Percentiles rank a stretch among this genome's conserved stretches.
These are phyloP conservation scores for Myathropa florea DNA, from an alignment of 2,888 invertebrate genomes.

Conservation along the genomic window DNA sequence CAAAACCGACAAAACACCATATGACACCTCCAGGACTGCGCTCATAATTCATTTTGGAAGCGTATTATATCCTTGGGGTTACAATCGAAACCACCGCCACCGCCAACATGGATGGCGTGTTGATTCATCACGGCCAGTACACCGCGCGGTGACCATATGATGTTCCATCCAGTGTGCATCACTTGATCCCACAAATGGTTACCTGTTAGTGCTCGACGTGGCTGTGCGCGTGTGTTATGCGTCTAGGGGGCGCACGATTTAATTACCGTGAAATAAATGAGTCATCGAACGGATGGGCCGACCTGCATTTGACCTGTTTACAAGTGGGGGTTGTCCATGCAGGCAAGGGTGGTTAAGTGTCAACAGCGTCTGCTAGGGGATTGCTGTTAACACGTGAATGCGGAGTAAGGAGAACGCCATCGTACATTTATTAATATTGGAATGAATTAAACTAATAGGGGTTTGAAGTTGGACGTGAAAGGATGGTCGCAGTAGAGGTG, in stretches of 20 bases:
- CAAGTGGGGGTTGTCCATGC: not conserved
- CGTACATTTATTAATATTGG: not conserved
- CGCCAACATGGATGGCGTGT: conserved; percentile 57
- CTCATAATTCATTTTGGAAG: not conserved
- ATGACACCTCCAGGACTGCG: not conserved
- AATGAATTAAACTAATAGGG: not conserved
- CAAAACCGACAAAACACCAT: not conserved
- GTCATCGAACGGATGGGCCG: conserved; percentile 46
- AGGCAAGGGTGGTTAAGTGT: not conserved
- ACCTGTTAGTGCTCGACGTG: not conserved
- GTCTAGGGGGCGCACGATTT: conserved; percentile 39
- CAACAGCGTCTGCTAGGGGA: not conserved
- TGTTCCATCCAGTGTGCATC: conserved; percentile 36
- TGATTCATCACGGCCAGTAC: conserved; percentile 48
- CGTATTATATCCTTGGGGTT: conserved; percentile 45
- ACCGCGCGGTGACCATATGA: conserved; percentile 53
- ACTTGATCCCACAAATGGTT: conserved; percentile 27
- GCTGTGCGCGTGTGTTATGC: conserved; percentile 11
- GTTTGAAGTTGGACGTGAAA: not conserved
- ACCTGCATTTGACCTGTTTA: conserved; percentile 18
- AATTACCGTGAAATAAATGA: conserved; percentile 69
- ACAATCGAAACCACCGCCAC: conserved; percentile 14
- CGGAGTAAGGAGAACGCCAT: not conserved
- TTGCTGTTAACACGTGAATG: not conserved
- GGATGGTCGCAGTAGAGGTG: not conserved